Percentiles rank a stretch among this genome's conserved stretches.
These are phyloP conservation scores for Ophion ellenae DNA, from an alignment of 2,888 invertebrate genomes.

Conservation along the genomic window DNA sequence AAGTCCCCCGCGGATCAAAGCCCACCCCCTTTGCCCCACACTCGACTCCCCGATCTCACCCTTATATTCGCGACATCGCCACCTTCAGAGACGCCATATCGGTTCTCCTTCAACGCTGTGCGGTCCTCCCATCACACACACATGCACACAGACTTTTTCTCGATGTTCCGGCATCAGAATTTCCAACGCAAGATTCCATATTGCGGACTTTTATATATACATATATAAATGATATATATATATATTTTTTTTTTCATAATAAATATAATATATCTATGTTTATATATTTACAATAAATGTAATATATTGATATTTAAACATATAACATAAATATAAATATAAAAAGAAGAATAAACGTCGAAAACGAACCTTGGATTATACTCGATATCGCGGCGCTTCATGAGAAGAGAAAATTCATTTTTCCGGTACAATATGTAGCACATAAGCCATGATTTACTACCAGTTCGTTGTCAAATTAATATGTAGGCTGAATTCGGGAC, in stretches of 20 bases:
- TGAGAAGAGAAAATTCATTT: neutral
- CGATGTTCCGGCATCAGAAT: slow-evolving; percentile 13
- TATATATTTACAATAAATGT: no score
- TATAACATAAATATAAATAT: no score
- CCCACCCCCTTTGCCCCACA: slow-evolving; percentile 45
- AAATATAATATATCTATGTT: no score
- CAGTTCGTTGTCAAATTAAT: neutral
- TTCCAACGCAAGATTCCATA: slow-evolving; percentile 43
- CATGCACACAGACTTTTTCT: neutral
- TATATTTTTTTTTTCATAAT: no score
- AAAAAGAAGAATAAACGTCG: neutral
- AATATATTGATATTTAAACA: no score
- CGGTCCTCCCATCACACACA: neutral
- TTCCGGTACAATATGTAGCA: neutral
- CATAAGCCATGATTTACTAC: neutral
- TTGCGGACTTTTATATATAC: neutral
- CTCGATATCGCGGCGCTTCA: neutral
- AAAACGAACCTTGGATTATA: neutral
- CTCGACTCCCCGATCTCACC: slow-evolving; percentile 63
- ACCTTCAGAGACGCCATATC: slow-evolving; percentile 73
- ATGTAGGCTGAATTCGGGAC: neutral
- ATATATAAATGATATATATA: no score
- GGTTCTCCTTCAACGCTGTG: slow-evolving; percentile 36
- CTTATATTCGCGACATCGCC: slow-evolving; percentile 80
- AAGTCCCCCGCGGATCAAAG: slow-evolving; percentile 51